Evolutionary conservation across 2,113 vertebrate genomes (phyloP), one percentile per base, ranked within the genome.

Genomic region (Synodontis membranacea): DNA sequence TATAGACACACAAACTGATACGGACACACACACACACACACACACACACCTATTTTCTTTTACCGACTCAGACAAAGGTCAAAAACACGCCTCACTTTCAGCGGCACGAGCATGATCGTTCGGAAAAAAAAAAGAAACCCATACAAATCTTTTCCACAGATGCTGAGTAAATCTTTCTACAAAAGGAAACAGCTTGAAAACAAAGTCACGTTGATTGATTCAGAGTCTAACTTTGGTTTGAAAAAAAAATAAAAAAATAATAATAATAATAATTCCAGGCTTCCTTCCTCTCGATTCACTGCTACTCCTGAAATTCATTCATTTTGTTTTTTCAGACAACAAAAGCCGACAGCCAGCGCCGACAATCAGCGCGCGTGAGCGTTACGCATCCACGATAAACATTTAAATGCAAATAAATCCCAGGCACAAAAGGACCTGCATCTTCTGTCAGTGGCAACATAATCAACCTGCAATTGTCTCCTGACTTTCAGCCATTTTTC

Each of bases 401-500:
- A 95, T 95, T 95, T 94, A 95, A 93, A 95, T 95, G 94, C 94
- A 95, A 95, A 95, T 94, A 94, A 92, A 79, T 88, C 91, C 88
- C 91, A 85, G 82, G 86, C 91, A 94, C 94, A 95, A 95, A 88
- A 94, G 90, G 90, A 92, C 87, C 90, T 88, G 84, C 92, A 93
- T 94, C 93, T 94, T 94, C 92, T 93, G 93, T 94, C 92, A 92
- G 92, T 90, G 88, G 93, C 92, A 93, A 93, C 92, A 94, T 93
- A 95, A 95, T 95, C 93, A 95, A 94, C 94, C 93, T 94, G 93
- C 92, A 94, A 95, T 95, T 95, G 95, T 96, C 92, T 94, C 91
- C 92, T 90, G 91, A 91, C 92, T 92, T 93, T 84, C 74, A 94
- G 88, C 91, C 90, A 91, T 91, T 92, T 92, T 79, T 91, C 88